Conservation (phyloP, 64 coral and sea anemone genomes). For the Dendronephthya gigantea region DNA sequence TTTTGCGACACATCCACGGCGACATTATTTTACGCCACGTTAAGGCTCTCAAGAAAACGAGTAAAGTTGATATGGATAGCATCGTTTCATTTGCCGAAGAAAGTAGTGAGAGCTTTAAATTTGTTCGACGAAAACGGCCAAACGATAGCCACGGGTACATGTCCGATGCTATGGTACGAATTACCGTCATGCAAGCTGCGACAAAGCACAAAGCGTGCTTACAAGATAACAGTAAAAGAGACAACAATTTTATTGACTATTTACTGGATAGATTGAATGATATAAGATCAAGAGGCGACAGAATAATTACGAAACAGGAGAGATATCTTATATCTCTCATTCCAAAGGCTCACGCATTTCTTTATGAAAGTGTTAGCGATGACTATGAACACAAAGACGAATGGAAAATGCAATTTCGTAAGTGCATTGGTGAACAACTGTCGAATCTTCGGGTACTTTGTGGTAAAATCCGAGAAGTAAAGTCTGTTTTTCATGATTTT, state of each 20-base stretch:
- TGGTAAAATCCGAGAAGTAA: neutral
- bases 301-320: neutral
- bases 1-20: neutral
- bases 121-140: neutral
- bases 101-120: neutral
- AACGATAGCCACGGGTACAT: neutral
- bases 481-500: neutral
- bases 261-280: neutral
- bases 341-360: neutral
- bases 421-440: neutral
- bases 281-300: neutral
- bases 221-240: neutral
- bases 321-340: neutral
- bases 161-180: neutral
- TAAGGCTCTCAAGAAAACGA: neutral
- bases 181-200: neutral
- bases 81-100: neutral
- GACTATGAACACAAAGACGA: neutral
- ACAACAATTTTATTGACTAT: neutral
- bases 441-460: neutral
- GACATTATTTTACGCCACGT: neutral
- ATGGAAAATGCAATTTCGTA: neutral
- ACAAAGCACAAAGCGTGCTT: neutral
- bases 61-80: neutral
- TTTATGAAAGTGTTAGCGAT: neutral